These are phyloP conservation scores for Thermophis baileyi DNA, from an alignment of 2,113 vertebrate genomes.

Conservation along the genomic window DNA sequence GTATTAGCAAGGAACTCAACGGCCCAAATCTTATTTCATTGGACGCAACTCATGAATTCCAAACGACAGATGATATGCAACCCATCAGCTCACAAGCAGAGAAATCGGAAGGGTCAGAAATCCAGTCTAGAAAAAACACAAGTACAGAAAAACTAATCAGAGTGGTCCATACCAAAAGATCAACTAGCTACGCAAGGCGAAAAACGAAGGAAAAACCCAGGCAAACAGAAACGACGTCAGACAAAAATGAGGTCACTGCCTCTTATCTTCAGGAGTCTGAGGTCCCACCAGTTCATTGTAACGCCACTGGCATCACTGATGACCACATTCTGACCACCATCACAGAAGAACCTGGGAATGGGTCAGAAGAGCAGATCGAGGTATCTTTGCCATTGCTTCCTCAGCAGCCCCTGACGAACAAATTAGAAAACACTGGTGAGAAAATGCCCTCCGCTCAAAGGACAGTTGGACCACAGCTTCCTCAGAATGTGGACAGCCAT, in stretches of 20 bases:
- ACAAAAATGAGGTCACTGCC: background rate
- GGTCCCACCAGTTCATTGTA: constrained; percentile 49
- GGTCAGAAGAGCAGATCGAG: background rate
- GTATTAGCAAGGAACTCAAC: constrained; percentile 35
- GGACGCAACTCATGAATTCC: constrained; percentile 26
- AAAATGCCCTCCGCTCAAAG: background rate
- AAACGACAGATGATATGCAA: fast-evolving
- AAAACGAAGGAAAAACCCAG: constrained; percentile 48
- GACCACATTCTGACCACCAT: constrained; percentile 40
- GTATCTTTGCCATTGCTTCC: background rate
- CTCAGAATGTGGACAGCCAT: fast-evolving
- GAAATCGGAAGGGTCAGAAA: fast-evolving
- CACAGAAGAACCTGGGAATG: background rate
- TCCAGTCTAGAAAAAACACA: background rate
- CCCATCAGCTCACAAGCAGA: fast-evolving
- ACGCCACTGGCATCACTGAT: constrained; percentile 55
- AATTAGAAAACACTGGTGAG: background rate
- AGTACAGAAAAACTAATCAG: constrained; percentile 31
- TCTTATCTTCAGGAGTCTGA: constrained; percentile 28
- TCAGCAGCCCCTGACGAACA: background rate
- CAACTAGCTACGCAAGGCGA: constrained; percentile 8
- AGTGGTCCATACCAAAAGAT: background rate
- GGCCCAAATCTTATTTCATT: constrained; percentile 21
- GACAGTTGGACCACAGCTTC: background rate
- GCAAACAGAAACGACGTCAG: constrained; percentile 31